Evolutionary conservation across 2,113 vertebrate genomes (phyloP), one percentile per base, ranked within the genome.

Genomic region (Pontoporia blainvillei): DNA sequence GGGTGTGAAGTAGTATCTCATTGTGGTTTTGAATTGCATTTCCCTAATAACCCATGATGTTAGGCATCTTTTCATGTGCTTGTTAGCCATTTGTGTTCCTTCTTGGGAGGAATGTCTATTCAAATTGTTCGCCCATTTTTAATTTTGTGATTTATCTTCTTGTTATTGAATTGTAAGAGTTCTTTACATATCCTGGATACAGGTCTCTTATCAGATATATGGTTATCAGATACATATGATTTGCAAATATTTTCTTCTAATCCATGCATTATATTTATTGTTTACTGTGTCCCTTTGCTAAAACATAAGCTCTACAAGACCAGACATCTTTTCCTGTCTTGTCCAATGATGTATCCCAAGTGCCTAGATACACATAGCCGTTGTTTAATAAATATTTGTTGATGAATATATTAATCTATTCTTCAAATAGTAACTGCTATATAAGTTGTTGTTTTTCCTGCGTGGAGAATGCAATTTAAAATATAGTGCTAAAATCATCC

Each of bases 161-260:
- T 94, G 21, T 57, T 66, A 82, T 29, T 83, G 34, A 87, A 52
- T 76, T 84, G 14, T 78, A 81, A 82, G 82, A 84, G 1, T 73
- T 66, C 73, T 29, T 93, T 52, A 52, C 23, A 21, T 46, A 87
- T 64, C 27, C 34, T 94, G 13, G 36, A 49, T 91, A 69, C 13
- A 86, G 69, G 15, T 46, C 6, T 66, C 41, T 59, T 49, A 25
- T 54, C 18, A 34, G 59, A 62, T 75, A 85, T 31, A 34, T 71
- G 10, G 17, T 39, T 67, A 69, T 85, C 27, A 59, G 27, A 79
- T 59, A 66, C 14, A 36, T 54, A 54, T 52, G 20, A 85, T 59
- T 89, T 96, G 64, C 41, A 96, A 85, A 27, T 61, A 79, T 61
- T 67, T 92, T 89, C 57, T 79, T 89, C 23, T 62, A 88, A n/a